A percentile compares a stretch with the other conserved stretches of the same genome.
Conservation (phyloP, 2,797 vertebrate genomes). For the Australoheros facetus region DNA sequence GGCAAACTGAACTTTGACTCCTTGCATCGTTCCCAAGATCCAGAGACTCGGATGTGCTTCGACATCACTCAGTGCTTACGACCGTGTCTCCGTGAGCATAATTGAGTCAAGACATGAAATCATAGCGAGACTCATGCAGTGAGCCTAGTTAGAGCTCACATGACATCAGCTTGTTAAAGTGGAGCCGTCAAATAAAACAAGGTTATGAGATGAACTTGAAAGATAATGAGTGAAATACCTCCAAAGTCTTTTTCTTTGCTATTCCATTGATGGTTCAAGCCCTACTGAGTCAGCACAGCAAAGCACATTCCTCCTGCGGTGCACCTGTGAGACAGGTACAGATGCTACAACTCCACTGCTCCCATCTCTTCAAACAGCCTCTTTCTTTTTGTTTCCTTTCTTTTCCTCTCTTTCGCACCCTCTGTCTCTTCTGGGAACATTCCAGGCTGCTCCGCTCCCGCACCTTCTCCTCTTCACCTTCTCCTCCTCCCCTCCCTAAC, state of each 20-base stretch:
- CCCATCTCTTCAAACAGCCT: constrained; percentile 52
- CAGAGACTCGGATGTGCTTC: constrained; percentile 29
- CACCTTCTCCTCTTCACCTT: constrained; percentile 56
- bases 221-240: constrained; percentile 51
- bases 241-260: neutral
- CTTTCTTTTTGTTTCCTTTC: constrained; percentile 43
- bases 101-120: constrained; percentile 62
- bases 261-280: constrained; percentile 45
- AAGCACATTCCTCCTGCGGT: constrained; percentile 62
- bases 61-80: constrained; percentile 27
- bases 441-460: constrained; percentile 68
- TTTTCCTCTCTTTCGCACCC: constrained; percentile 47
- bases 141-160: constrained; percentile 12
- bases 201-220: constrained; percentile 48
- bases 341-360: constrained; percentile 45
- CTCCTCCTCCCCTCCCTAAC: constrained; percentile 27
- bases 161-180: constrained; percentile 60
- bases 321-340: constrained; percentile 70
- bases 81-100: constrained; percentile 9
- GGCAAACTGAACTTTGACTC: constrained; percentile 55
- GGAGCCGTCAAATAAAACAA: constrained; percentile 51
- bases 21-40: constrained; percentile 24
- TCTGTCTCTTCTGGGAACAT: constrained; percentile 75
- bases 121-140: constrained; percentile 38
- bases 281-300: constrained; percentile 64